Percentiles rank a stretch among this genome's conserved stretches.
These are phyloP conservation scores for Cheirogaleus medius DNA, from an alignment of 2,113 vertebrate species.

Conservation along the genomic window DNA sequence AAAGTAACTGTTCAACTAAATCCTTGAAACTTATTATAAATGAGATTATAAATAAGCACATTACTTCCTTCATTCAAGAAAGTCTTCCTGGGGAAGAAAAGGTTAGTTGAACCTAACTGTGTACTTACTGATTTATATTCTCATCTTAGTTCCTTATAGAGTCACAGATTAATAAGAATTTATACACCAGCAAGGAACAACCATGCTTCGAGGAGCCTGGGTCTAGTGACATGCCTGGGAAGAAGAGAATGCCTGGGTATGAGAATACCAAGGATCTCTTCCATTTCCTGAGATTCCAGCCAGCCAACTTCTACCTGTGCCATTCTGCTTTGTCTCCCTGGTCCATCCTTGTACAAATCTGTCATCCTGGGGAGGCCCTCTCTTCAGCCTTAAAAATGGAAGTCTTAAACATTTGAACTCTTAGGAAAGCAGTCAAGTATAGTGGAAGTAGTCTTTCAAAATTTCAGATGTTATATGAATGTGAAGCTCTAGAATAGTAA, in stretches of 20 bases:
- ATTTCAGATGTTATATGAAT: not conserved
- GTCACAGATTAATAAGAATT: not conserved
- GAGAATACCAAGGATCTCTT: not conserved
- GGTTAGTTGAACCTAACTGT: not conserved
- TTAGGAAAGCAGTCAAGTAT: not conserved
- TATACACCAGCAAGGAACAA: not conserved
- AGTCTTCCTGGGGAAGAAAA: not conserved
- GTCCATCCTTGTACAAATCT: not conserved
- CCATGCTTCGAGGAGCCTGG: not conserved
- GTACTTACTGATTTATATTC: not conserved
- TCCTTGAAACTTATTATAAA: not conserved
- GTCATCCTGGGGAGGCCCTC: not conserved
- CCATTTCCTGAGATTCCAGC: not conserved
- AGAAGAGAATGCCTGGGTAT: not conserved
- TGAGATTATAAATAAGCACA: not conserved
- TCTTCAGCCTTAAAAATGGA: not conserved
- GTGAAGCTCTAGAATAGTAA: not conserved
- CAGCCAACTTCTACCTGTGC: not conserved
- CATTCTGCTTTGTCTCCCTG: not conserved
- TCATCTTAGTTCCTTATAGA: not conserved
- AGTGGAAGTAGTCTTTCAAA: not conserved
- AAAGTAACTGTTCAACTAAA: not conserved
- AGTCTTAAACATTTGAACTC: not conserved
- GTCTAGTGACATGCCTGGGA: not conserved
- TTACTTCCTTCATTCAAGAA: not conserved